phyloP scores from a whole-genome alignment of 2,113 vertebrate species.

The Columbina picui region DNA sequence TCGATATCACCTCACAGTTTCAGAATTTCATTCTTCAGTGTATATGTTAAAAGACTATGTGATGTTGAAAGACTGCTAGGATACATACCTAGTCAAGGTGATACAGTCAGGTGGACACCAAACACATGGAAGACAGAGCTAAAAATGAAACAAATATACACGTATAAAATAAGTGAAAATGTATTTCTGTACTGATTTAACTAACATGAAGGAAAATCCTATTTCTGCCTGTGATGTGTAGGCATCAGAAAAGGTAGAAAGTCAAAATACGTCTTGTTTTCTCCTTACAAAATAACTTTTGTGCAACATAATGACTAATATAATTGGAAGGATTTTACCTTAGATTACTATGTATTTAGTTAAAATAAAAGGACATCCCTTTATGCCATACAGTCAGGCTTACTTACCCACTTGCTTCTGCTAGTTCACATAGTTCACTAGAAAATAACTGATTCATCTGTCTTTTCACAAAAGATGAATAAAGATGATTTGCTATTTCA shows the following conservation, averaged over 20 bases:
- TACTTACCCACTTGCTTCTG: not conserved
- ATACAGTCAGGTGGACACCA: not conserved
- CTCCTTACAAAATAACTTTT: not conserved
- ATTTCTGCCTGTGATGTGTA: not conserved
- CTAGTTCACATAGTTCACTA: not conserved
- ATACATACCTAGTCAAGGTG: accelerated
- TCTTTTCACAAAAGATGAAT: no score
- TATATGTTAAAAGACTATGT: not conserved
- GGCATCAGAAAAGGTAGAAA: not conserved
- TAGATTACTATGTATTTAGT: not conserved
- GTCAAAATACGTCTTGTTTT: not conserved
- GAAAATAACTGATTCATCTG: not conserved
- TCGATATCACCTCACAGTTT: not conserved
- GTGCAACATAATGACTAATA: not conserved
- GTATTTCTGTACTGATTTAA: not conserved
- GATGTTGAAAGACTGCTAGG: not conserved
- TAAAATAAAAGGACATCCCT: not conserved
- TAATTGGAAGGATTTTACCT: not conserved
- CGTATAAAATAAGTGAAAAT: not conserved
- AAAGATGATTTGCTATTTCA: not conserved
- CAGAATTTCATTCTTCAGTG: not conserved
- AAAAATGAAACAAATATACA: not conserved
- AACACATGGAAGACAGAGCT: not conserved
- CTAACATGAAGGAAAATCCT: not conserved
- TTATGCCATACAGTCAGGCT: not conserved